phyloP scores from a whole-genome alignment of 2,797 vertebrate species.

The Malacoraja senta region DNA sequence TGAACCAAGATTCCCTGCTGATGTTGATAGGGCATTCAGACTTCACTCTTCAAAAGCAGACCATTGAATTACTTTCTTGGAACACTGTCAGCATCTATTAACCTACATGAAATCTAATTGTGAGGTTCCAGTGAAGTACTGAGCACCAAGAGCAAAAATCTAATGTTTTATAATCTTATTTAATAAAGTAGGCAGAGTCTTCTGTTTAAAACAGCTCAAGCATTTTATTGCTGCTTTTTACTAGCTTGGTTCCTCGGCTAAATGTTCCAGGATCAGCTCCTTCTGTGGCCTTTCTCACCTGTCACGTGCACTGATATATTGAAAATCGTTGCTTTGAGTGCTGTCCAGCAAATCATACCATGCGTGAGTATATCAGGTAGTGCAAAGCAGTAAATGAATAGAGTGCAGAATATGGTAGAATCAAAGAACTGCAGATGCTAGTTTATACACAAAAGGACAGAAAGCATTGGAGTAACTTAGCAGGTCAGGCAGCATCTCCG shows the following conservation, averaged over 20 bases:
- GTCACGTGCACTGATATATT: too few species aligned
- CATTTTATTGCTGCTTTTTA: neutral
- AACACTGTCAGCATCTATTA: slow-evolving; percentile 30
- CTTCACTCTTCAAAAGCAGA: neutral
- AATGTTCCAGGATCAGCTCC: neutral
- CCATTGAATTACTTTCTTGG: slow-evolving; percentile 8
- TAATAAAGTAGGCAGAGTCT: neutral
- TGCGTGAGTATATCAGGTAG: too few species aligned
- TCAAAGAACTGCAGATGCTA: too few species aligned
- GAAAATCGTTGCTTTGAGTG: too few species aligned
- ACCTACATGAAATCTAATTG: slow-evolving; percentile 1
- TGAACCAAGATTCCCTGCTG: slow-evolving; percentile 24
- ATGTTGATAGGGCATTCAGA: neutral
- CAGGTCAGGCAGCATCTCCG: too few species aligned
- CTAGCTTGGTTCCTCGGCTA: neutral
- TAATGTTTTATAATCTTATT: neutral
- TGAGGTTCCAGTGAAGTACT: neutral
- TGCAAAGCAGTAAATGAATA: too few species aligned
- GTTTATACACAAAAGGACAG: too few species aligned
- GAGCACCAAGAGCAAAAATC: neutral
- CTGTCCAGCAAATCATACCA: too few species aligned
- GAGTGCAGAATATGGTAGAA: too few species aligned
- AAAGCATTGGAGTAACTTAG: too few species aligned
- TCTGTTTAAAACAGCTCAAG: neutral
- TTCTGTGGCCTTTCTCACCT: neutral